phyloP scores from a whole-genome alignment of 2,888 invertebrate genomes.

The Hydropsyche betteni region DNA sequence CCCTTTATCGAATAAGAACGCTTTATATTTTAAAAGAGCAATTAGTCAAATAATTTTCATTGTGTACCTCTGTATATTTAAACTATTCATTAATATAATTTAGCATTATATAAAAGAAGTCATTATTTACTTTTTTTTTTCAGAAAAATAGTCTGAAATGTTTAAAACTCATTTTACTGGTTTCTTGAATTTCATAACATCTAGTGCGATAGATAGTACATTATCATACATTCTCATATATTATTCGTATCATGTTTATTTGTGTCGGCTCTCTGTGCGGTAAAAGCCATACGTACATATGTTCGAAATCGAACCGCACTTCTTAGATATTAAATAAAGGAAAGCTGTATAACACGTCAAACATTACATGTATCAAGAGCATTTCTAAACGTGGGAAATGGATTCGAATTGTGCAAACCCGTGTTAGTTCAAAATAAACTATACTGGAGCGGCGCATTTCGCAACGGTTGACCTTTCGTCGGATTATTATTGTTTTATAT shows the following conservation, averaged over 20 bases:
- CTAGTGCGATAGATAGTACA: too few relatives aligned
- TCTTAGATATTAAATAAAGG: slow-evolving; percentile 9
- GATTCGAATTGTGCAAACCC: slow-evolving; percentile 15
- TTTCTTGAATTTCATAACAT: too few relatives aligned
- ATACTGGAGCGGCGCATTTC: background rate
- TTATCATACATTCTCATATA: too few relatives aligned
- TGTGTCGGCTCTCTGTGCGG: slow-evolving; percentile 21
- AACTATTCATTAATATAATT: too few relatives aligned
- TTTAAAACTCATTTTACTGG: too few relatives aligned
- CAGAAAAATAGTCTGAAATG: too few relatives aligned
- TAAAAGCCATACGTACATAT: slow-evolving; percentile 7
- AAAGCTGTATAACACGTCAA: slow-evolving; percentile 28
- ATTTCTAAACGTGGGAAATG: slow-evolving; percentile 26
- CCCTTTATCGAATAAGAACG: background rate
- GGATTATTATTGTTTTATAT: slow-evolving; percentile 2
- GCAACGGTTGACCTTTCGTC: slow-evolving; percentile 13
- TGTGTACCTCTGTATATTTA: too few relatives aligned
- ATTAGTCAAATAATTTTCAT: too few relatives aligned
- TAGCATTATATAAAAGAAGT: too few relatives aligned
- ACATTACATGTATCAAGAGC: slow-evolving; percentile 26
- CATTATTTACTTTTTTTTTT: too few relatives aligned
- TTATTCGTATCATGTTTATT: slow-evolving; percentile 8
- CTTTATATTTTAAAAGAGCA: too few relatives aligned
- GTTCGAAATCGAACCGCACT: slow-evolving; percentile 19
- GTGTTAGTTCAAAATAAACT: background rate